Base-by-base conservation (phyloP, 2,113 vertebrate genomes). In the Dipodomys merriami region DNA sequence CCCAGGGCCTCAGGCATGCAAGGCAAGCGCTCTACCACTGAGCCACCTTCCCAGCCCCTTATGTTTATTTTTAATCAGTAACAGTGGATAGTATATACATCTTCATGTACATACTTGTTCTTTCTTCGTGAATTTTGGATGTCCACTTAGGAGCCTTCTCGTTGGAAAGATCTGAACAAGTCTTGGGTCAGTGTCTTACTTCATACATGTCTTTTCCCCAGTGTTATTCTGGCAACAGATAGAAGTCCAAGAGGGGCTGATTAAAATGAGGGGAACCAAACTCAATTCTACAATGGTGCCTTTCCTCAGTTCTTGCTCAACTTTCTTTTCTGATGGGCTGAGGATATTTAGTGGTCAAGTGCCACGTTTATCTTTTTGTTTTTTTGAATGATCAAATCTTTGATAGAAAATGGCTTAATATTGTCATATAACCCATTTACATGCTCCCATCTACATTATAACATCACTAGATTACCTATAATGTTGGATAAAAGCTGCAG, bases 71-170 rank as follows among this genome's bases (percentile, higher is more conserved):
- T 57, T 57, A 57, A 60, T 68, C 81, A 72, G 23, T 69, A 91
- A 74, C 72, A 16, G 65, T 67, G 35, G 94, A 35, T 67, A 94
- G 19, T 53, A 81, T 88, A n/a, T 27, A 33, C 82, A 44, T 73
- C 46, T 57, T 90, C 35, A 23, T 78, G 16, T 46, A 19, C 20
- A 53, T 53, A 53, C 69, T 65, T 85, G 82, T 39, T 27, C 15
- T 94, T 88, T 94, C 44, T 76, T 65, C 71, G 20, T 88, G 49
- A 67, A 2, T 83, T 86, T 76, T 23, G 27, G 94, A 23, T 62
- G 39, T 82, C 16, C 7, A 33, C 57, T 72, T 74, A 33, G 19
- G 19, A 76, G 30, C 11, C 8, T 91, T 94, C 57, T 69, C 88
- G 69, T 11, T 91, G 20, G 33, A 92, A 73, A 72, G 86, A 67